These are phyloP conservation scores for Bos indicus DNA, from an alignment of 2,113 vertebrate species.

Conservation along the genomic window DNA sequence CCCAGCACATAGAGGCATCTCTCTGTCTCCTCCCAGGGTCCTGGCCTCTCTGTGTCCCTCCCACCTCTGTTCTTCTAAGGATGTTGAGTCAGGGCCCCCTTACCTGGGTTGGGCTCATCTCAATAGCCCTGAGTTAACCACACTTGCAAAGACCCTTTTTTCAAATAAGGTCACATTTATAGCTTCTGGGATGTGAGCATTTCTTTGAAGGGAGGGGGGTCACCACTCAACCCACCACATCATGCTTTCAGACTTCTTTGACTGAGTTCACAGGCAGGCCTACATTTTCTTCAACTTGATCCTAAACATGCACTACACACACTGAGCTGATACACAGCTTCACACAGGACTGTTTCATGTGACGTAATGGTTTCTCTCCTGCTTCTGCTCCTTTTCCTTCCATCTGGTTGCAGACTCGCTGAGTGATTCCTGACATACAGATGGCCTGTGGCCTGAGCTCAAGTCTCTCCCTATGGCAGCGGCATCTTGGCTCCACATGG, in stretches of 20 bases:
- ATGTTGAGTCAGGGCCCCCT: neutral
- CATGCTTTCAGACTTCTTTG: neutral
- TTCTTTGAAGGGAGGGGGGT: neutral
- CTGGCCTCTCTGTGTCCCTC: neutral
- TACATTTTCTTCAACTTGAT: too few species aligned
- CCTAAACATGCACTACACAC: neutral
- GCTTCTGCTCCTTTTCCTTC: neutral
- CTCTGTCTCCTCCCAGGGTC: accelerated
- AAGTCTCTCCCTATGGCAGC: neutral
- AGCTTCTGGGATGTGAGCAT: neutral
- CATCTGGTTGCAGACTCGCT: neutral
- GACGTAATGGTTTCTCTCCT: accelerated
- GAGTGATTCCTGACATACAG: accelerated
- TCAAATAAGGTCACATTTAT: neutral
- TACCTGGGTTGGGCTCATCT: neutral
- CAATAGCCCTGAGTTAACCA: neutral
- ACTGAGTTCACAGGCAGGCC: neutral
- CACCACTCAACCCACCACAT: neutral
- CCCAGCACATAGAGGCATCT: accelerated
- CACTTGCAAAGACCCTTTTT: neutral
- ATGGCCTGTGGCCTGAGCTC: neutral
- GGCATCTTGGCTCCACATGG: neutral
- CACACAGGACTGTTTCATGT: accelerated
- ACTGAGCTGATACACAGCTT: neutral
- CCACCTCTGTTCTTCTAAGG: neutral